Evolutionary conservation across 1,140 invertebrate genomes (phyloP).

Genomic region (Formica selysi): DNA sequence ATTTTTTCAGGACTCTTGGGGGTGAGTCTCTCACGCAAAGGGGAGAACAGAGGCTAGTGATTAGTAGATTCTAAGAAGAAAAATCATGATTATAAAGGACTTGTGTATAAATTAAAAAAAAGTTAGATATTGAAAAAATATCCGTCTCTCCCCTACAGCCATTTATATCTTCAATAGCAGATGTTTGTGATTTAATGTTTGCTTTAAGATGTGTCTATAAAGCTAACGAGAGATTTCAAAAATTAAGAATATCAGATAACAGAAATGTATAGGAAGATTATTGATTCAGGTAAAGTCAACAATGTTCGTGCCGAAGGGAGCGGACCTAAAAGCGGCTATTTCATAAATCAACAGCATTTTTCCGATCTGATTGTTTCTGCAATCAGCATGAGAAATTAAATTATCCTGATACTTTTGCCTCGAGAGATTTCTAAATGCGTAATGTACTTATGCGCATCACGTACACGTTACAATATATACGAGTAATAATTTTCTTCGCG

Average conservation of each 20-base stretch:
- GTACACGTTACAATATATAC: not conserved
- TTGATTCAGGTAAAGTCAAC: slow-evolving; percentile 12
- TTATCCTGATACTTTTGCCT: slow-evolving; percentile 3
- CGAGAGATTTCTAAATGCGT: not conserved
- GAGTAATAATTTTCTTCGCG: not conserved
- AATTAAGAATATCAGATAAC: slow-evolving; percentile 25
- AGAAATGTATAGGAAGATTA: not conserved
- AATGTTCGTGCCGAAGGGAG: not conserved
- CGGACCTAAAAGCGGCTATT: not conserved
- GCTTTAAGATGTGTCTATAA: not conserved
- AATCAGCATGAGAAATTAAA: slow-evolving; percentile 14
- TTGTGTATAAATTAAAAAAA: slow-evolving; percentile 35
- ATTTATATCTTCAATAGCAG: not conserved
- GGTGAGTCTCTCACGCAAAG: not conserved
- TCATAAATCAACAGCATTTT: not conserved
- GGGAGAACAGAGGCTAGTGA: not conserved
- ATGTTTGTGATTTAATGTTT: not conserved
- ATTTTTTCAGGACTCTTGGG: slow-evolving; percentile 24
- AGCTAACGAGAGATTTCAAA: slow-evolving; percentile 15
- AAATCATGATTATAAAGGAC: slow-evolving; percentile 21
- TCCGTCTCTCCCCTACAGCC: not conserved
- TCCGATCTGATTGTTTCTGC: slow-evolving; percentile 1
- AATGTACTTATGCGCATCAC: not conserved
- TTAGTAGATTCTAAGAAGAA: slow-evolving; percentile 36
- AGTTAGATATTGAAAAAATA: slow-evolving; percentile 18